phyloP scores from a whole-genome alignment of 2,113 vertebrate species.

The Zosterops japonicus region DNA sequence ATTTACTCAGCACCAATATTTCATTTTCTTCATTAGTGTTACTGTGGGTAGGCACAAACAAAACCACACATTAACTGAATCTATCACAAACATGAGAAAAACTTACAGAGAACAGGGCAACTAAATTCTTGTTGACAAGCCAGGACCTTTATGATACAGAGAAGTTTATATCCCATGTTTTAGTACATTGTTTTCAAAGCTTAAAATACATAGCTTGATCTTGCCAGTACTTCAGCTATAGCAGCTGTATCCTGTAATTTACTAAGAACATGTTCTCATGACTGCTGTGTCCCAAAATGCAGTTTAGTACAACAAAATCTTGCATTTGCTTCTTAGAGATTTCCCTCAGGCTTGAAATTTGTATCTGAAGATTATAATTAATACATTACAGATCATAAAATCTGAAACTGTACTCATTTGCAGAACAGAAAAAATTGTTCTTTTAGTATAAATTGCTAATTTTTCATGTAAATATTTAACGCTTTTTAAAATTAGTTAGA shows the following conservation, averaged over 20 bases:
- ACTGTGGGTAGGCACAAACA: not conserved
- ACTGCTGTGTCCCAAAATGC: not conserved
- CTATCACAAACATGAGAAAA: not conserved
- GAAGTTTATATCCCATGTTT: not conserved
- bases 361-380: slow-evolving; percentile 8
- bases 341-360: slow-evolving; percentile 20
- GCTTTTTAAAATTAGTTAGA: not conserved
- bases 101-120: not conserved
- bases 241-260: slow-evolving; percentile 35
- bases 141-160: not conserved
- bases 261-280: not conserved
- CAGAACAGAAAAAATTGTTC: not conserved
- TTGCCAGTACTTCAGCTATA: not conserved
- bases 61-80: not conserved
- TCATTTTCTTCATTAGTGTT: not conserved
- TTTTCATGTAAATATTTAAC: slow-evolving; percentile 38
- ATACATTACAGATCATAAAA: slow-evolving; percentile 2
- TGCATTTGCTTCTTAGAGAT: not conserved
- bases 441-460: not conserved
- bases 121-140: not conserved
- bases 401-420: not conserved
- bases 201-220: not conserved
- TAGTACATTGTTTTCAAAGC: not conserved
- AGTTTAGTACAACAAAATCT: not conserved
- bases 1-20: not conserved